A percentile compares a stretch with the other conserved stretches of the same genome.
These are phyloP conservation scores for Poeciliopsis turneri DNA, from an alignment of 2,797 vertebrate genomes.

Conservation along the genomic window DNA sequence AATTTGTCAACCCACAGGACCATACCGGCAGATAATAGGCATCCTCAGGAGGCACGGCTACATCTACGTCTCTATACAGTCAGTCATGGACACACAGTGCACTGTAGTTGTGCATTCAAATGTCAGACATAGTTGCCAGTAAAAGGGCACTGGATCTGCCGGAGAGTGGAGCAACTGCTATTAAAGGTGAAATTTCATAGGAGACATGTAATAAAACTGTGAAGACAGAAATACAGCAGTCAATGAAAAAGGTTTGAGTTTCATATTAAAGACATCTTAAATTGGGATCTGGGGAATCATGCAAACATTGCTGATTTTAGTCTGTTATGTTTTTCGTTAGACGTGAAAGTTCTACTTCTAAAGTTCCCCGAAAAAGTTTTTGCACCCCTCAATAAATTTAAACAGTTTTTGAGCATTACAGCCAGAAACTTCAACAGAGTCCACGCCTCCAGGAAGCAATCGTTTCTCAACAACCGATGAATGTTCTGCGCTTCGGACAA, in stretches of 20 bases:
- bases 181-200: constrained; percentile 13
- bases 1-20: constrained; percentile 47
- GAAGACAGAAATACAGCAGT: constrained; percentile 1
- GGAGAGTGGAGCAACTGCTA: constrained; percentile 8
- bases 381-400: not conserved
- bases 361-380: not conserved
- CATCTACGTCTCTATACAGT: constrained; percentile 31
- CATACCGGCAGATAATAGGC: constrained; percentile 45
- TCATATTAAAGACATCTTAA: not conserved
- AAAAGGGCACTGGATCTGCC: constrained; percentile 23
- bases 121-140: constrained; percentile 46
- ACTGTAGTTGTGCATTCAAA: constrained; percentile 42
- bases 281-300: constrained; percentile 1
- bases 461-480: too few species aligned
- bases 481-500: too few species aligned
- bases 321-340: not conserved
- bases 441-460: too few species aligned
- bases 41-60: constrained; percentile 41
- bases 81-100: constrained; percentile 22
- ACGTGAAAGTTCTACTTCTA: not conserved
- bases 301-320: not conserved
- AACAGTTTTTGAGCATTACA: not conserved
- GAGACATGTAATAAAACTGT: not conserved
- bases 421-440: not conserved
- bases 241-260: not conserved